Percentiles rank a stretch among this genome's conserved stretches.
Conservation (phyloP, 2,797 vertebrate genomes). For the Neostethus bicornis region DNA sequence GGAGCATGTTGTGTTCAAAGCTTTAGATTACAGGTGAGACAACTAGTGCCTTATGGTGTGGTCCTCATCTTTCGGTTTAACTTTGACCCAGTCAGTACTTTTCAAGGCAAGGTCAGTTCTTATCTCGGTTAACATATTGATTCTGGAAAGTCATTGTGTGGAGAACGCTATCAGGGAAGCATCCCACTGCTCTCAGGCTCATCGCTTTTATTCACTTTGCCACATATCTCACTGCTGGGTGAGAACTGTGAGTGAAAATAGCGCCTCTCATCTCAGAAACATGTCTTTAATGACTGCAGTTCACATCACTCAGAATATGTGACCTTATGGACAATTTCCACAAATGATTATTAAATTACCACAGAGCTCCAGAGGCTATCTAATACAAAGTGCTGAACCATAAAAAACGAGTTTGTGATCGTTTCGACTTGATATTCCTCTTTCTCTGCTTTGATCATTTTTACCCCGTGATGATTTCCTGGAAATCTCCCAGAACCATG, state of each 20-base stretch:
- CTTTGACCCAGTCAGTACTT: slow-evolving; percentile 27
- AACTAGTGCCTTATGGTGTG: slow-evolving; percentile 2
- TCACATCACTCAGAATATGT: background rate
- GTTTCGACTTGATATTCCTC: slow-evolving; percentile 36
- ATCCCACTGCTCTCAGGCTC: slow-evolving; percentile 15
- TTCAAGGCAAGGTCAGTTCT: slow-evolving; percentile 41
- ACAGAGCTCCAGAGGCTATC: slow-evolving; percentile 1
- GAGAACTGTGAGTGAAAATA: slow-evolving; percentile 4
- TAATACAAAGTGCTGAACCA: slow-evolving; percentile 3
- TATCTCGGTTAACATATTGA: slow-evolving; percentile 44
- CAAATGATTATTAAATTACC: slow-evolving; percentile 34
- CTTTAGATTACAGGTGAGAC: slow-evolving; percentile 14
- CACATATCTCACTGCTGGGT: slow-evolving; percentile 3
- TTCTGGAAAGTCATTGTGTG: slow-evolving; percentile 30
- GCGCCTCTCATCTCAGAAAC: slow-evolving; percentile 6
- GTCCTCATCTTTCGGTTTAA: slow-evolving; percentile 12
- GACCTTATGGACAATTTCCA: slow-evolving; percentile 25
- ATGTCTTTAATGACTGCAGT: slow-evolving; percentile 4
- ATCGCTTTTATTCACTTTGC: slow-evolving; percentile 4
- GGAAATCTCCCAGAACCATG: no score
- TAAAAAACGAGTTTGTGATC: slow-evolving; percentile 16
- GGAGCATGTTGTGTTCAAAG: slow-evolving; percentile 14
- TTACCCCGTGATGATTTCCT: no score
- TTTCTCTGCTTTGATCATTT: slow-evolving; percentile 42
- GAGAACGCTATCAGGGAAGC: slow-evolving; percentile 29